A percentile compares a stretch with the other conserved stretches of the same genome.
Evolutionary conservation across 2,888 invertebrate species (phyloP).

Genomic region (Pharmacophagus antenor): DNA sequence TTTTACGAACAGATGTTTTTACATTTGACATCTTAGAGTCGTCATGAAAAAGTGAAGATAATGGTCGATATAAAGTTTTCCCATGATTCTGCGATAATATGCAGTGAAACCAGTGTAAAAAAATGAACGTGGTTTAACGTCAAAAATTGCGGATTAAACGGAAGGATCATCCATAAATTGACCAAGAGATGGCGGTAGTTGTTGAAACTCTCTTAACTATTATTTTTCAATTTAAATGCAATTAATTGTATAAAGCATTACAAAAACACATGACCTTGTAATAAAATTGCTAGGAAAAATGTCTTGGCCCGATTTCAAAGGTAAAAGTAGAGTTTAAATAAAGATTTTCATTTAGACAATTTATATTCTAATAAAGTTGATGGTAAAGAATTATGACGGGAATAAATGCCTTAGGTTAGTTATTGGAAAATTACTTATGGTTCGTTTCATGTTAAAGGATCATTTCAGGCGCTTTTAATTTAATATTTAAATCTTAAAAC

Average conservation of each 20-base stretch:
- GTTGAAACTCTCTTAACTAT: background rate
- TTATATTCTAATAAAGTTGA: slow-evolving; percentile 2
- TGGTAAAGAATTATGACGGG: slow-evolving; percentile 2
- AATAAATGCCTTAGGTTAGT: background rate
- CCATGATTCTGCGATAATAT: too few relatives aligned
- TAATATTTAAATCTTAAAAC: background rate
- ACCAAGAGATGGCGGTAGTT: background rate
- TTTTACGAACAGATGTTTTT: too few relatives aligned
- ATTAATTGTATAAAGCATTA: slow-evolving; percentile 7
- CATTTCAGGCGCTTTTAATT: background rate
- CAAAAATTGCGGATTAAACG: too few relatives aligned
- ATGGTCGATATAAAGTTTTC: too few relatives aligned
- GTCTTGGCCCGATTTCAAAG: slow-evolving; percentile 26
- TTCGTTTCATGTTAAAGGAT: background rate
- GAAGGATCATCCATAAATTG: too few relatives aligned
- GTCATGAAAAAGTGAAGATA: too few relatives aligned
- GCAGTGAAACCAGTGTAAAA: background rate
- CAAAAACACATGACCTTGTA: slow-evolving; percentile 22
- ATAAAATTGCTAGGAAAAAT: slow-evolving; percentile 10
- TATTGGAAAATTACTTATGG: background rate
- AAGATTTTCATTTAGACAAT: slow-evolving; percentile 11
- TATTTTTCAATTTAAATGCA: slow-evolving; percentile 1
- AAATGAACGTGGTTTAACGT: background rate
- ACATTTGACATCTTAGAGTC: too few relatives aligned
- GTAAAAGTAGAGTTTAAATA: slow-evolving; percentile 12